phyloP scores from a whole-genome alignment of 2,888 invertebrate genomes.

The Hirudinaria manillensis region DNA sequence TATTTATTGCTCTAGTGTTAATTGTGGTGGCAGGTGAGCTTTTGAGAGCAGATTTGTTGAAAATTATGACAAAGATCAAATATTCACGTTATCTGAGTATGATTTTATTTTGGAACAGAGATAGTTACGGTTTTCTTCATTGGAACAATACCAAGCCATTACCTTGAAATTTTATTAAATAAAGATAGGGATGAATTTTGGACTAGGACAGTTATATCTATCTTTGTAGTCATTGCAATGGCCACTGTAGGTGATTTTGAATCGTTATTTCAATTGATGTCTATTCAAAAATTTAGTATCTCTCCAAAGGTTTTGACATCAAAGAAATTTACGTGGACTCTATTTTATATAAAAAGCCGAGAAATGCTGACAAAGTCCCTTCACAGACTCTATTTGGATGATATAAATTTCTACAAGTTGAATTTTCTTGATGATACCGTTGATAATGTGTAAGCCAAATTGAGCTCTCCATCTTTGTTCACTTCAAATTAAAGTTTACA shows the following conservation, averaged over 20 bases:
- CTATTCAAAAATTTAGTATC: not conserved
- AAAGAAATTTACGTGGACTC: conserved; percentile 53
- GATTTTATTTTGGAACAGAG: conserved; percentile 48
- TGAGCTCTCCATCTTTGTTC: not conserved
- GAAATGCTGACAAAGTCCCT: conserved; percentile 54
- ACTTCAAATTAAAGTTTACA: not conserved
- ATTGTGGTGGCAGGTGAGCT: not conserved
- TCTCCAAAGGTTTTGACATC: conserved; percentile 53
- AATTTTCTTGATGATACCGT: conserved; percentile 53
- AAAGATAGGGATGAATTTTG: conserved; percentile 55
- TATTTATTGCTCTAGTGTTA: conserved; percentile 43
- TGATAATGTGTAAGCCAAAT: conserved; percentile 57
- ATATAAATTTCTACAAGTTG: conserved; percentile 57
- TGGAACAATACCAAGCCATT: conserved; percentile 59
- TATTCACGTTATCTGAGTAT: not conserved
- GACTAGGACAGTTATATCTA: conserved; percentile 47
- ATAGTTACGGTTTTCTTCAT: conserved; percentile 59
- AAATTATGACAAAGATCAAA: not conserved
- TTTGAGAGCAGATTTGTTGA: not conserved
- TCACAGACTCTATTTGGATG: conserved; percentile 57
- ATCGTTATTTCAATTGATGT: not conserved
- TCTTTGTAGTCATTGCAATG: conserved; percentile 51
- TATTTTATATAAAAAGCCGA: conserved; percentile 58
- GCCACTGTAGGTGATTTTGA: conserved; percentile 50
- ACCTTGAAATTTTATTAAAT: conserved; percentile 57